Conservation (phyloP, 2,113 vertebrate species). For the Psittacula cyanocephala region DNA sequence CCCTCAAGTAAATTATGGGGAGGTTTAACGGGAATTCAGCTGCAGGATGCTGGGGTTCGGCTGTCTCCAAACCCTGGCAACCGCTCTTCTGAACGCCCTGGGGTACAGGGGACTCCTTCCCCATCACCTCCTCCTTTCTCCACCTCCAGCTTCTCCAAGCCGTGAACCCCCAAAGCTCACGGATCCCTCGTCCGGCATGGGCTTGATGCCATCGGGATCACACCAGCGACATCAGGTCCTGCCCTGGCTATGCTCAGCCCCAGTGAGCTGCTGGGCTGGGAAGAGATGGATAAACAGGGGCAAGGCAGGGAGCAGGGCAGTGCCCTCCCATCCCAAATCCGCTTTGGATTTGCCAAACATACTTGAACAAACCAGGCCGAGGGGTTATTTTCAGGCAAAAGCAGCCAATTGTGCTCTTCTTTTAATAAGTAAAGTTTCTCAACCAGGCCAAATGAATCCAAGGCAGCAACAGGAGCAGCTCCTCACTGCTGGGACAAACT, state of each 20-base stretch:
- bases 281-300: not conserved
- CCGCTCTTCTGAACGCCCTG: accelerated
- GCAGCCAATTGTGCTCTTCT: not conserved
- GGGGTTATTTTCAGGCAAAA: not conserved
- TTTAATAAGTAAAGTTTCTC: not conserved
- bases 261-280: not conserved
- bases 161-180: not conserved
- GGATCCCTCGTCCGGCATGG: not conserved
- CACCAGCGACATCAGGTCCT: not conserved
- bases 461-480: not conserved
- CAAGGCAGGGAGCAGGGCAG: not conserved
- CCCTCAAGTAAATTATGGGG: not conserved
- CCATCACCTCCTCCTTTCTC: not conserved
- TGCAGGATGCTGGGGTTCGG: not conserved
- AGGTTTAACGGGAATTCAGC: not conserved
- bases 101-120: not conserved
- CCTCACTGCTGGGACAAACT: not conserved
- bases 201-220: not conserved
- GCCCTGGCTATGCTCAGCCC: accelerated
- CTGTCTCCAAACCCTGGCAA: not conserved
- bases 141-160: not conserved
- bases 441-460: not conserved
- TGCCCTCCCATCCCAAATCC: not conserved
- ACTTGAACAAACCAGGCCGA: not conserved
- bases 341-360: not conserved